Evolutionary conservation across 2,888 invertebrate genomes (phyloP), one percentile per base, ranked within the genome.

Genomic region (Dryobotodes eremita): DNA sequence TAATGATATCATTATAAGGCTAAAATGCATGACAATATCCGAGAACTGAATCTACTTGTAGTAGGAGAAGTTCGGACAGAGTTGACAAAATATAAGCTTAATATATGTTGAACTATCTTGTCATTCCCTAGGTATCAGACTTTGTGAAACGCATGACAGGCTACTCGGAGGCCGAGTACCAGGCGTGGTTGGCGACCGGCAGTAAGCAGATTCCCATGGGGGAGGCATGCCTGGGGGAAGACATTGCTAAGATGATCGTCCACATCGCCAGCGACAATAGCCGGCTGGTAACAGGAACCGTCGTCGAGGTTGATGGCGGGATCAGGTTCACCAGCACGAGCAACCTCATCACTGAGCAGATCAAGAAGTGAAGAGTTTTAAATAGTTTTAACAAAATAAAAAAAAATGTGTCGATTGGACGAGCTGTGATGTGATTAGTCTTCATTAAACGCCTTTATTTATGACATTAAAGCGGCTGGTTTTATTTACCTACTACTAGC

Each of bases 261-360:
- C 99, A 98, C 93, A 96, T 99, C 72, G 99, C 99, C 15, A 98
- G 98, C 75, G 98, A 98, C 72, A 97, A 97, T 84, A 97, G 98
- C n/a, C 98, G 98, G 81, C 98, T 98, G 91, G 98, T 98, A 53
- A 99, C 99, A 2, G 99, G 99, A 1, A 98, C 88, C 11, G 62
- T 90, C 23, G 77, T 92, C 5, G 89, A 84, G 8, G 90, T 92
- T 7, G 92, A 92, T 55, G 92, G 92, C 0, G 89, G 90, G 0
- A 3, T 90, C 17, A 76, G 83, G 65, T 87, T 85, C 59, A 59
- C 79, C 17, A 23, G 42, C 26, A 42, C 74, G 6, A 74, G 36
- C 57, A 73, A 57, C 64, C 64, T 79, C 55, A 15, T 79, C 48
- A 5, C 26, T 42, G 26, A 80, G 7, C 77, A 80, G 80, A n/a